Evolutionary conservation across 2,113 vertebrate genomes (phyloP).

Genomic region (Colius striatus): DNA sequence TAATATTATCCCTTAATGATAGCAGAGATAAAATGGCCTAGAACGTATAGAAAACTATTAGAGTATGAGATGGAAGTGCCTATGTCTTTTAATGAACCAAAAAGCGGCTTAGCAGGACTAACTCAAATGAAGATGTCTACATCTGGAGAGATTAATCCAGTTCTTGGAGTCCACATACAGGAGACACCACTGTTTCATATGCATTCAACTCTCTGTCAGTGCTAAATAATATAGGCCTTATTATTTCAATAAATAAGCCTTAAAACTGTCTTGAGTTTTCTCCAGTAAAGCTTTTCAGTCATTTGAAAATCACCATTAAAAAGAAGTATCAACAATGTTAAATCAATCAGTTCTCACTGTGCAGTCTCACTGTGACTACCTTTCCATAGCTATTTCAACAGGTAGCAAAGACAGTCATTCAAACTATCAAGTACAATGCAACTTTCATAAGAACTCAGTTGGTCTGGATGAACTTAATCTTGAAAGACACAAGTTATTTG

Average conservation of each 20-base stretch:
- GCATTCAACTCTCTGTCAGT: background rate
- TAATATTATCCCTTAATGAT: background rate
- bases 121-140: background rate
- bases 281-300: background rate
- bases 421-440: background rate
- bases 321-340: background rate
- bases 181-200: background rate
- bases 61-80: fast-evolving
- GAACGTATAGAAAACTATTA: background rate
- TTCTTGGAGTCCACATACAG: background rate
- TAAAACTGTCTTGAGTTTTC: background rate
- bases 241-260: background rate
- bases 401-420: background rate
- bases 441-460: background rate
- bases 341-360: background rate
- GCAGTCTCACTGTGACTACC: background rate
- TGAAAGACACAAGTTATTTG: background rate
- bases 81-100: background rate
- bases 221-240: background rate
- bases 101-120: background rate
- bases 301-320: background rate
- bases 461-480: background rate
- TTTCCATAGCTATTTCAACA: background rate
- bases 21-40: background rate
- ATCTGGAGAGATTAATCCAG: background rate